phyloP scores from a whole-genome alignment of 2,888 invertebrate genomes.

The Argyresthia goedartella region DNA sequence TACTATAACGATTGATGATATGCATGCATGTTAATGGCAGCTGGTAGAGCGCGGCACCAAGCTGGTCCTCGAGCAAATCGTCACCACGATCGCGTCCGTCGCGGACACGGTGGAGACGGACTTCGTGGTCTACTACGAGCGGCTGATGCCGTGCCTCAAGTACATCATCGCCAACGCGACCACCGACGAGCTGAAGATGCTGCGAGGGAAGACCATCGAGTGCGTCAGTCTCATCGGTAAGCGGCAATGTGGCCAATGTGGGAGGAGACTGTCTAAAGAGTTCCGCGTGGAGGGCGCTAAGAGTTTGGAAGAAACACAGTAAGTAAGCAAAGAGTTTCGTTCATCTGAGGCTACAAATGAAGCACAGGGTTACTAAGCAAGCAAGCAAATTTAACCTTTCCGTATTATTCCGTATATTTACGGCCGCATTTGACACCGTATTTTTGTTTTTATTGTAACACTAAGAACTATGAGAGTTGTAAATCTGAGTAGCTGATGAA shows the following conservation, averaged over 20 bases:
- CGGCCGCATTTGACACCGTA: no score
- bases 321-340: no score
- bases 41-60: conserved; percentile 95
- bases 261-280: neutral
- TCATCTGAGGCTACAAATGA: no score
- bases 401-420: no score
- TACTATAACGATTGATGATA: neutral
- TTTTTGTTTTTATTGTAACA: no score
- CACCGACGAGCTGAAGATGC: conserved; percentile 86
- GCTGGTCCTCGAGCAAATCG: conserved; percentile 96
- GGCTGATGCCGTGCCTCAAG: conserved; percentile 93
- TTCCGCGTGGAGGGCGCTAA: no score
- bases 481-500: no score
- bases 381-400: no score
- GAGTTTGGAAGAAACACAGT: no score
- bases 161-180: conserved; percentile 97
- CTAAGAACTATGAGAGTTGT: no score
- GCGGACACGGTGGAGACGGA: conserved; percentile 98
- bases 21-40: conserved; percentile 30
- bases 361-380: no score
- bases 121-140: conserved; percentile 94
- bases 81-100: conserved; percentile 98
- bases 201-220: conserved; percentile 98
- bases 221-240: conserved; percentile 97
- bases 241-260: conserved; percentile 16